Evolutionary conservation across 2,797 vertebrate species (phyloP), one percentile per base, ranked within the genome.

Genomic region (Chelidonichthys spinosus): DNA sequence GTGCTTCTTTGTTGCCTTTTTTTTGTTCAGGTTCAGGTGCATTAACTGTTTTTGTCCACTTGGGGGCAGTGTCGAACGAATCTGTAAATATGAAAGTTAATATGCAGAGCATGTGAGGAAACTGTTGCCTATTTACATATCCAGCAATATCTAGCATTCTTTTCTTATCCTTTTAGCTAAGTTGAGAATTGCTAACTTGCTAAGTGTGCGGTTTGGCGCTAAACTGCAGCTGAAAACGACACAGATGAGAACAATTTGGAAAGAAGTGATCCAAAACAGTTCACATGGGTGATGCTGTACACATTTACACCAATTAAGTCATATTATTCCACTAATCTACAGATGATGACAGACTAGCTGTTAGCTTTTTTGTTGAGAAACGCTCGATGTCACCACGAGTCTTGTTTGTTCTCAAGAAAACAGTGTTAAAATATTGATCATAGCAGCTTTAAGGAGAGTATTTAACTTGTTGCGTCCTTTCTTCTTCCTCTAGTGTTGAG

Each of bases 1-100:
- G 35, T 18, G 13, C 9, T 33, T 46, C 13, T 49, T 0, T 0
- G 37, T 18, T 4, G 4, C 1, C 4, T 11, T 32, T 63, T 25
- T 53, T 58, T 2, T 61, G 35, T 68, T 59, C 5, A 49, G 25
- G 42, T 54, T 58, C 63, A 66, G 2, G 2, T 64, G 33, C 50
- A 52, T 10, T 33, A 10, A 49, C 3, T 32, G 2, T 44, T 9
- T 56, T 32, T 63, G 59, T 17, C 10, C 36, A 63, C 4, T 18
- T 18, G 6, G 9, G 25, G 11, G 14, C 11, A 46, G 7, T 7
- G 15, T 18, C 11, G 33, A 47, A 44, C 42, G 8, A 4, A 44
- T 5, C 11, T 32, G 32, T 18, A 47, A 49, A 50, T 11, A 49
- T 15, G 35, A 59, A 60, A 17, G 44, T 40, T 50, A 15, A n/a